Conservation (phyloP, 2,113 vertebrate genomes). For the Ictalurus furcatus region DNA sequence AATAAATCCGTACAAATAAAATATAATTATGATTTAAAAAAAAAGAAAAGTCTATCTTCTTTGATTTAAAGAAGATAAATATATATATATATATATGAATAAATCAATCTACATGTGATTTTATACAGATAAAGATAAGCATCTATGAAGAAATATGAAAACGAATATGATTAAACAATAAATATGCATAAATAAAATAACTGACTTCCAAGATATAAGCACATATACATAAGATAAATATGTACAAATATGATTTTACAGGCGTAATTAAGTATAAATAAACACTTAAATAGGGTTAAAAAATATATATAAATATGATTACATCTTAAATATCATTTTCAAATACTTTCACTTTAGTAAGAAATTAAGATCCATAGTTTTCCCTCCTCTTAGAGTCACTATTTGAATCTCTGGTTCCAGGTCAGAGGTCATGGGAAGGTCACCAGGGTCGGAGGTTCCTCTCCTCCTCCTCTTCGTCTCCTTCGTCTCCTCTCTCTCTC, state of each 20-base stretch:
- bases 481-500: slow-evolving; percentile 59
- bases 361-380: too few relatives aligned
- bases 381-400: background rate
- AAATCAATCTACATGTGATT: background rate
- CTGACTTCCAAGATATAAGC: background rate
- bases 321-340: background rate
- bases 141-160: background rate
- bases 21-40: background rate
- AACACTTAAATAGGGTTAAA: background rate
- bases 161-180: background rate
- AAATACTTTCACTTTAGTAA: background rate
- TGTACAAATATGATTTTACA: background rate
- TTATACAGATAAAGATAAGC: too few relatives aligned
- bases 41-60: background rate
- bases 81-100: background rate
- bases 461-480: slow-evolving; percentile 59
- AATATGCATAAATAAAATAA: background rate
- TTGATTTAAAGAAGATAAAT: background rate
- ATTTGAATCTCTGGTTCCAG: slow-evolving; percentile 25
- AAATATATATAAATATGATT: background rate
- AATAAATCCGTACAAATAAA: background rate
- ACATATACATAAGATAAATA: background rate
- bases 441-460: slow-evolving; percentile 48
- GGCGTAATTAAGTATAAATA: background rate
- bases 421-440: slow-evolving; percentile 61